Evolutionary conservation across 2,888 invertebrate genomes (phyloP).

Genomic region (Sialis lutaria): DNA sequence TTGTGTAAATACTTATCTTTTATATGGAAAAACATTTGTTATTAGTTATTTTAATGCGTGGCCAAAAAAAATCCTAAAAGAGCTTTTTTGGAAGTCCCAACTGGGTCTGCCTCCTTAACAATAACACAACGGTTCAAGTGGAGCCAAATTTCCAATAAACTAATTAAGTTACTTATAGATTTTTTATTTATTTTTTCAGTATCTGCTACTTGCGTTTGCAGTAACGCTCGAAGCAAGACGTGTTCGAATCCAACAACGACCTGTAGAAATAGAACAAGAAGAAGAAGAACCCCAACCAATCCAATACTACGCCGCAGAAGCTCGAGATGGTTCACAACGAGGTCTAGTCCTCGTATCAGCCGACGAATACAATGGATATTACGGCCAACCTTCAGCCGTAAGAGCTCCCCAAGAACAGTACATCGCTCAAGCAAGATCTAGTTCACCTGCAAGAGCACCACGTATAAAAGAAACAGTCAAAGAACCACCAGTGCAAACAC

Average conservation of each 20-base stretch:
- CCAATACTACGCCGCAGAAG: slow-evolving; percentile 24
- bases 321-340: slow-evolving; percentile 19
- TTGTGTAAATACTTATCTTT: no score
- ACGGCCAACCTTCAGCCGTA: slow-evolving; percentile 23
- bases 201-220: no score
- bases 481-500: slow-evolving; percentile 63
- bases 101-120: no score
- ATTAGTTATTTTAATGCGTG: no score
- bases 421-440: slow-evolving; percentile 15
- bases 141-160: no score
- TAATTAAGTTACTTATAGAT: no score
- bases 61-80: no score
- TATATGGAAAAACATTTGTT: no score
- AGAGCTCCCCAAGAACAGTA: slow-evolving; percentile 19
- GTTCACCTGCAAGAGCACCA: slow-evolving; percentile 1
- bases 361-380: slow-evolving; percentile 28
- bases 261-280: slow-evolving; percentile 27
- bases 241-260: slow-evolving; percentile 29
- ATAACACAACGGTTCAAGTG: no score
- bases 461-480: slow-evolving; percentile 39
- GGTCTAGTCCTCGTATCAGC: slow-evolving; percentile 24
- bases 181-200: no score
- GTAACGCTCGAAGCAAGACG: slow-evolving; percentile 23
- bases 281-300: slow-evolving; percentile 21
- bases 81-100: no score